Percentiles rank a stretch among this genome's conserved stretches.
phyloP scores from a whole-genome alignment of 2,888 invertebrate genomes.

The Lacanobia wlatinum region DNA sequence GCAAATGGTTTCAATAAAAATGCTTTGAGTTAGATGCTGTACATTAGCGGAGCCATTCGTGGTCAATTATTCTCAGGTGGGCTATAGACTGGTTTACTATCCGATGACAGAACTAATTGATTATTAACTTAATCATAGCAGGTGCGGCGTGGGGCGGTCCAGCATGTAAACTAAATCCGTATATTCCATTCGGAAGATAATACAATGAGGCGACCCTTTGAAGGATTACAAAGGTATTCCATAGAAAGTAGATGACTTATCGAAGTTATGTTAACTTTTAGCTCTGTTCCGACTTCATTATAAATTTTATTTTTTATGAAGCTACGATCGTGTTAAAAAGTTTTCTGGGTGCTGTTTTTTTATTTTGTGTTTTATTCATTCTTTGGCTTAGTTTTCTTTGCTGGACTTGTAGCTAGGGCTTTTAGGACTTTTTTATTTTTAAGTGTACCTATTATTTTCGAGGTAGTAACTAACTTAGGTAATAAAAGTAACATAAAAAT shows the following conservation, averaged over 20 bases:
- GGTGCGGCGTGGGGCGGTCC: conserved; percentile 6
- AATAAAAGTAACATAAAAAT: too few species aligned
- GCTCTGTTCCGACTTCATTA: conserved; percentile 47
- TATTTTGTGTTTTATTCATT: not conserved
- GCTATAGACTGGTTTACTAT: too few species aligned
- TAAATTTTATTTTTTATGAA: conserved; percentile 37
- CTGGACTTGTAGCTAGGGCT: too few species aligned
- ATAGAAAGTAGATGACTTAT: conserved; percentile 69
- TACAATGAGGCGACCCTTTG: conserved; percentile 71
- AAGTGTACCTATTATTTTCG: too few species aligned
- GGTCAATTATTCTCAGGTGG: too few species aligned
- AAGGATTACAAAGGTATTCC: conserved; percentile 70
- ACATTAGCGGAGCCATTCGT: too few species aligned
- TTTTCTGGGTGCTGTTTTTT: not conserved
- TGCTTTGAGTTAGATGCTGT: too few species aligned
- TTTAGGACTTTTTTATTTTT: too few species aligned
- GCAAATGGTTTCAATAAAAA: too few species aligned
- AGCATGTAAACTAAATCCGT: conserved; percentile 4
- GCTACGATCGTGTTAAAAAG: not conserved
- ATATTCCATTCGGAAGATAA: conserved; percentile 50
- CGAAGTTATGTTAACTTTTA: conserved; percentile 62
- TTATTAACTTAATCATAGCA: not conserved
- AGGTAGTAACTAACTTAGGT: too few species aligned
- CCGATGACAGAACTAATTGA: not conserved
- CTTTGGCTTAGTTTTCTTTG: not conserved